Percentiles rank a stretch among this genome's conserved stretches.
phyloP scores from a whole-genome alignment of 2,888 invertebrate genomes.

The Epinotia bilunana region DNA sequence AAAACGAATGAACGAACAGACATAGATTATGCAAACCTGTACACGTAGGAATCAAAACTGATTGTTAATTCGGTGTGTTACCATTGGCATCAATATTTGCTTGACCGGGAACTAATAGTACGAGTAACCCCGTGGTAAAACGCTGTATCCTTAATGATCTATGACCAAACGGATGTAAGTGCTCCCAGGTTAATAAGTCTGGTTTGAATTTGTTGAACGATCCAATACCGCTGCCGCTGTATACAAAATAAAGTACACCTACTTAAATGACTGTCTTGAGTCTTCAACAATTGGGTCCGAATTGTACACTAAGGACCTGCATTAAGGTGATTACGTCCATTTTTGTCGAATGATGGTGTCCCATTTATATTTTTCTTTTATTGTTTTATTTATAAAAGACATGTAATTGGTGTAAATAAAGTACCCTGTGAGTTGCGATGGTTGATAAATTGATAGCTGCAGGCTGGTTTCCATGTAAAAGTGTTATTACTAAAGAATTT shows the following conservation, averaged over 20 bases:
- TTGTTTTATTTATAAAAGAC: slow-evolving; percentile 74
- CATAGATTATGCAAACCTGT: too few relatives aligned
- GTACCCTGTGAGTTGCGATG: slow-evolving; percentile 46
- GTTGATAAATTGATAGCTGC: slow-evolving; percentile 45
- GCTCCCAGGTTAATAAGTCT: slow-evolving; percentile 5
- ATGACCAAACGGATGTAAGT: background rate
- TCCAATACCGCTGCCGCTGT: slow-evolving; percentile 1
- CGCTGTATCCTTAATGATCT: background rate
- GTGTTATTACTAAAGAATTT: slow-evolving; percentile 36
- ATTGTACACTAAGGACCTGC: slow-evolving; percentile 68
- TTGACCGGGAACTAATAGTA: background rate
- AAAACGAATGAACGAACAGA: too few relatives aligned
- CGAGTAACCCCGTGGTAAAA: background rate
- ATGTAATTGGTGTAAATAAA: slow-evolving; percentile 63
- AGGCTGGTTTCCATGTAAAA: slow-evolving; percentile 29
- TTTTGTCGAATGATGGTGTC: slow-evolving; percentile 75
- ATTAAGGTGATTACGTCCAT: slow-evolving; percentile 76
- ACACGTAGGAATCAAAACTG: background rate
- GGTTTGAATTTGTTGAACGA: background rate
- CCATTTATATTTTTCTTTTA: slow-evolving; percentile 73
- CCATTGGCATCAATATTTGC: background rate
- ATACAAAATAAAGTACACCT: slow-evolving; percentile 18
- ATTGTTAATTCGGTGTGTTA: background rate
- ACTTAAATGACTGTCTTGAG: slow-evolving; percentile 70
- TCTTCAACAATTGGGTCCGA: slow-evolving; percentile 68